Conservation (phyloP, 1,140 invertebrate genomes). For the Tetraneura akinire region DNA sequence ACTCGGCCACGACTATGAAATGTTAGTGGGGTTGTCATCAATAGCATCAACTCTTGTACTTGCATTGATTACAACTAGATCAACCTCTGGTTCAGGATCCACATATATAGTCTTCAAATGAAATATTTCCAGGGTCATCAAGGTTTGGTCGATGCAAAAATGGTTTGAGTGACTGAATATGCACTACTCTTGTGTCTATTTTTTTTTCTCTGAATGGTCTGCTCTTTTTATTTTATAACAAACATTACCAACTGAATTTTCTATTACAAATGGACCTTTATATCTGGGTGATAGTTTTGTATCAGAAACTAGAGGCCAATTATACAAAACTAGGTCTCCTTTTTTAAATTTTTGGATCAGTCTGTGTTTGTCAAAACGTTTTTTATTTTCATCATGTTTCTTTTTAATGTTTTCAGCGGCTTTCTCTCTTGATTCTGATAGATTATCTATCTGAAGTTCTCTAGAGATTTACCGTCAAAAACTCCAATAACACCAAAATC, state of each 20-base stretch:
- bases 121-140: neutral
- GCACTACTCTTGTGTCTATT: neutral
- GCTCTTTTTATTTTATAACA: constrained; percentile 22
- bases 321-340: constrained; percentile 4
- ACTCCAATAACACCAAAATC: no score
- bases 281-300: no score
- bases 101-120: neutral
- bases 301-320: no score
- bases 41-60: no score
- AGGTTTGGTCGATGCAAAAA: neutral
- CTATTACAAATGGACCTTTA: no score
- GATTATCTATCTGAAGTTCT: neutral
- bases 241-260: no score
- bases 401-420: neutral
- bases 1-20: neutral
- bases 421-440: neutral
- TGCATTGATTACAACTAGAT: neutral
- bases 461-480: neutral
- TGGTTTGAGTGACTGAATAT: neutral
- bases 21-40: no score
- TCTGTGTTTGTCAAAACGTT: constrained; percentile 6
- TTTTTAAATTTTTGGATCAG: constrained; percentile 1
- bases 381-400: constrained; percentile 21
- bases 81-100: neutral
- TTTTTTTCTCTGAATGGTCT: no score